phyloP scores from a whole-genome alignment of 1,140 invertebrate species.

The Musca domestica region DNA sequence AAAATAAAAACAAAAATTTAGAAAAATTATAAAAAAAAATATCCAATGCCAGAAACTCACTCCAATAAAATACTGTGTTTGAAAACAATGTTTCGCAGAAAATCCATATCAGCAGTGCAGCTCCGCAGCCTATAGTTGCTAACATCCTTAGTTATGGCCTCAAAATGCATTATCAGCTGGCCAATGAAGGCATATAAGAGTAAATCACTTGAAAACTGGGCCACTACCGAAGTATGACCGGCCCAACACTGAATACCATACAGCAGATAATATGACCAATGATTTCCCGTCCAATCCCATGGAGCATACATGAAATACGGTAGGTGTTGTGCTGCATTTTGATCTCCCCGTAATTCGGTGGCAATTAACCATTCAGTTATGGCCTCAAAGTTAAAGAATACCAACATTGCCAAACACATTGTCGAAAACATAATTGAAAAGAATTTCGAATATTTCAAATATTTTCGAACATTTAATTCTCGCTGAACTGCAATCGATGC shows the following conservation, averaged over 20 bases:
- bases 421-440: constrained; percentile 34
- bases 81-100: constrained; percentile 27
- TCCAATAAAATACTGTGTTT: constrained; percentile 37
- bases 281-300: constrained; percentile 30
- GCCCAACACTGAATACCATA: constrained; percentile 35
- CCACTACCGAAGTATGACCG: constrained; percentile 39
- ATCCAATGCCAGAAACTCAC: constrained; percentile 19
- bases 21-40: not conserved
- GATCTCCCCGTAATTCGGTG: constrained; percentile 22
- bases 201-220: constrained; percentile 42
- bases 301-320: constrained; percentile 41
- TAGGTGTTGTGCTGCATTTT: constrained; percentile 21
- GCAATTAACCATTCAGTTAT: constrained; percentile 34
- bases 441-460: constrained; percentile 30
- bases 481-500: constrained; percentile 22
- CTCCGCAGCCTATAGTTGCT: not conserved
- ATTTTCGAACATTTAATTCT: constrained; percentile 30
- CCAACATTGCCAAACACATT: constrained; percentile 37
- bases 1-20: not conserved
- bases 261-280: constrained; percentile 38
- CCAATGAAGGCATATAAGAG: constrained; percentile 39
- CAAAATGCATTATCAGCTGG: constrained; percentile 44
- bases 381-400: constrained; percentile 35
- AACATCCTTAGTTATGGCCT: constrained; percentile 33
- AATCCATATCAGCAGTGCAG: constrained; percentile 24